phyloP scores from a whole-genome alignment of 2,797 vertebrate species.

The Arrhamphus sclerolepis region DNA sequence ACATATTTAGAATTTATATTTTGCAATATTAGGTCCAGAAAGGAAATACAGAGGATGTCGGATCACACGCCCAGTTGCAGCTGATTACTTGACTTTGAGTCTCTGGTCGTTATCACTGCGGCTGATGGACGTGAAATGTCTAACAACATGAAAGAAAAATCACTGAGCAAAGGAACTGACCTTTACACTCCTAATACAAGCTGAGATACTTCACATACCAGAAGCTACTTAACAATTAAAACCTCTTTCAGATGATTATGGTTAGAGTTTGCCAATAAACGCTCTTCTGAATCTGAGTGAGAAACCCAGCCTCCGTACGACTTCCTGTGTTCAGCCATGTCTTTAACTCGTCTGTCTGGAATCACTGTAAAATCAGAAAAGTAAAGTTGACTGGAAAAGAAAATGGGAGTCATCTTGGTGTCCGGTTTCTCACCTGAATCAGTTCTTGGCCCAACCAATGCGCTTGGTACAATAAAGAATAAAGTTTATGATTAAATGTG shows the following conservation, averaged over 20 bases:
- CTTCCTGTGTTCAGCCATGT: too few species aligned
- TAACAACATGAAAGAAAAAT: too few species aligned
- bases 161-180: too few species aligned
- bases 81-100: conserved; percentile 35
- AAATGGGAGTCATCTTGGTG: too few species aligned
- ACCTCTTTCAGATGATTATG: too few species aligned
- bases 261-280: conserved; percentile 9
- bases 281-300: too few species aligned
- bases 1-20: conserved; percentile 38
- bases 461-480: conserved; percentile 18
- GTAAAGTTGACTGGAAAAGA: too few species aligned
- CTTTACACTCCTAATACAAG: too few species aligned
- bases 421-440: conserved; percentile 10
- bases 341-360: too few species aligned
- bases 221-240: not conserved
- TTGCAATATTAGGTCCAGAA: conserved; percentile 50
- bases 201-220: not conserved
- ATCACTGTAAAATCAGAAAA: too few species aligned
- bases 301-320: too few species aligned
- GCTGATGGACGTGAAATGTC: conserved; percentile 18
- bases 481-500: conserved; percentile 37
- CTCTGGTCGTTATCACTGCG: conserved; percentile 26
- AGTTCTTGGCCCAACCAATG: not conserved
- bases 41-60: conserved; percentile 38
- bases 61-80: conserved; percentile 18